These are phyloP conservation scores for Dinomys branickii DNA, from an alignment of 2,113 vertebrate genomes.

Conservation along the genomic window DNA sequence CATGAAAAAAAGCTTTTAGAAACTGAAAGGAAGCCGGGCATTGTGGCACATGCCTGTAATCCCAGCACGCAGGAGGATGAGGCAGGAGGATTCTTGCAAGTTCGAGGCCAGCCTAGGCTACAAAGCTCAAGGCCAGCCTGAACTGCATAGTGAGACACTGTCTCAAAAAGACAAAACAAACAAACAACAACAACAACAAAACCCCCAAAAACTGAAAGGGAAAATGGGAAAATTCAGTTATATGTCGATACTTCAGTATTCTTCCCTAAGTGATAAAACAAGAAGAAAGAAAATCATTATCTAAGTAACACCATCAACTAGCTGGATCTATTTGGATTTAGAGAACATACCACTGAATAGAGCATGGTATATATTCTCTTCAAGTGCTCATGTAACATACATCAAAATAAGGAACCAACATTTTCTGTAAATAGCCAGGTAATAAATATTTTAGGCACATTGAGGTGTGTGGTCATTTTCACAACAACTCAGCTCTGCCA, in stretches of 20 bases:
- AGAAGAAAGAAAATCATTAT: background rate
- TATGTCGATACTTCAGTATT: background rate
- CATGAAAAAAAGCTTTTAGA: background rate
- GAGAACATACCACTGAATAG: background rate
- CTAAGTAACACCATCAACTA: background rate
- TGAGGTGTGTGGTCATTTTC: background rate
- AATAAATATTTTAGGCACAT: background rate
- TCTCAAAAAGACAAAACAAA: too few species aligned
- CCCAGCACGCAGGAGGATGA: too few species aligned
- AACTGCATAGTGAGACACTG: too few species aligned
- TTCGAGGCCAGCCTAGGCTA: too few species aligned
- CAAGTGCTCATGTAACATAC: background rate
- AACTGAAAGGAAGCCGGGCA: background rate
- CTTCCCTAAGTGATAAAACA: background rate
- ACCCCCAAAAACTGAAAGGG: background rate
- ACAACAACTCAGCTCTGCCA: background rate
- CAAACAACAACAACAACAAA: too few species aligned
- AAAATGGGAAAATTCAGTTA: background rate
- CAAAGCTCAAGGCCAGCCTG: too few species aligned
- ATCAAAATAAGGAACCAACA: background rate
- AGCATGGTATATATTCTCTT: background rate
- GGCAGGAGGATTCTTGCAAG: too few species aligned
- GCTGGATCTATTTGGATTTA: conserved; percentile 2
- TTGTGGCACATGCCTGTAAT: too few species aligned
- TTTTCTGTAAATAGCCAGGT: background rate